phyloP scores from a whole-genome alignment of 2,113 vertebrate species.

The Agelaius phoeniceus region DNA sequence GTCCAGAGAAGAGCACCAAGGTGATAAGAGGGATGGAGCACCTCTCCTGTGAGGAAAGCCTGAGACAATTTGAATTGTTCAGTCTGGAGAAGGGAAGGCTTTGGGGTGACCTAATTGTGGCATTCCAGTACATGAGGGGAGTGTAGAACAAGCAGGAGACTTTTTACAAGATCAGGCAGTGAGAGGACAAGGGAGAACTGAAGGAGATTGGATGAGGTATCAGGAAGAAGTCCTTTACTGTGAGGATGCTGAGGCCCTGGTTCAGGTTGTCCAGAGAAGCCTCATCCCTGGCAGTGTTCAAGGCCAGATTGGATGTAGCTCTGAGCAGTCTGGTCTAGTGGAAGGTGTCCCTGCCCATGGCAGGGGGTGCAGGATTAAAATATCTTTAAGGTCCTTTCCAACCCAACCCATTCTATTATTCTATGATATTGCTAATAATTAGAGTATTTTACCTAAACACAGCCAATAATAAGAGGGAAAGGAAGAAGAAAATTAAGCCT shows the following conservation, averaged over 20 bases:
- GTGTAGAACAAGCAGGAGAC: neutral
- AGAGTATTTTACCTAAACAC: neutral
- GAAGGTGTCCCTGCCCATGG: neutral
- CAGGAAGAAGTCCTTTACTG: neutral
- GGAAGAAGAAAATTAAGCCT: neutral
- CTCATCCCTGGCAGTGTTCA: neutral
- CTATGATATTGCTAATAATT: neutral
- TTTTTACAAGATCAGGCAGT: neutral
- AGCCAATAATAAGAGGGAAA: neutral
- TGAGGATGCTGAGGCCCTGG: neutral
- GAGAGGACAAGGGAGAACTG: neutral
- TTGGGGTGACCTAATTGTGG: neutral
- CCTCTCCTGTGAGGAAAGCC: neutral
- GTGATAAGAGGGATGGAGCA: neutral
- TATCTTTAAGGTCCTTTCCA: neutral
- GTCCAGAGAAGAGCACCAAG: neutral
- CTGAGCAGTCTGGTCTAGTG: neutral
- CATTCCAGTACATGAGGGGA: neutral
- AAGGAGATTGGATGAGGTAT: neutral
- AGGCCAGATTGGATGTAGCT: neutral
- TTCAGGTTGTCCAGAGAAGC: neutral
- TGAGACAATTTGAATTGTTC: neutral
- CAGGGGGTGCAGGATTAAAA: neutral
- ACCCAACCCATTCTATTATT: neutral
- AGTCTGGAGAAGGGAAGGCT: neutral